Conservation (phyloP, 2,113 vertebrate species). For the Muntiacus muntjak region DNA sequence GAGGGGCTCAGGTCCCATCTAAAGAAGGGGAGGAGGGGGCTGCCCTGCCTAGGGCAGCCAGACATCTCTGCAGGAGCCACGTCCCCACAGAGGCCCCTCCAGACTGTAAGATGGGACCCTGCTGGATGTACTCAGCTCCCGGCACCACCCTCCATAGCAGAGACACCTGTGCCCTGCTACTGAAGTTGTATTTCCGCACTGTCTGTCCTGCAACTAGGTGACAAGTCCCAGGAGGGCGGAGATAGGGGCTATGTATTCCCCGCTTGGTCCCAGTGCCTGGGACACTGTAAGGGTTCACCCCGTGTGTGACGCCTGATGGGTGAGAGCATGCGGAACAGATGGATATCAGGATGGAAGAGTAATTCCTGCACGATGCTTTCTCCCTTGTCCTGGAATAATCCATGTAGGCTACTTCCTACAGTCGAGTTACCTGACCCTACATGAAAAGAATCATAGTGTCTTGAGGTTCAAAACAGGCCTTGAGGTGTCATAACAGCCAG, state of each 20-base stretch:
- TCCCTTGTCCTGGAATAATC: not conserved
- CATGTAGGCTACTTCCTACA: fast-evolving
- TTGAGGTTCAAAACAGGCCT: too few relatives aligned
- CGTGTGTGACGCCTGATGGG: fast-evolving
- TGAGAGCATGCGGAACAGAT: fast-evolving
- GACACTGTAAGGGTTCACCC: fast-evolving
- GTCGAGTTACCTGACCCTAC: fast-evolving
- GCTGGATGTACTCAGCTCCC: fast-evolving
- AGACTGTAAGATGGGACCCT: not conserved
- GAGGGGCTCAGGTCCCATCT: not conserved
- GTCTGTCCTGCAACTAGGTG: too few relatives aligned
- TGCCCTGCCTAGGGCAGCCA: not conserved
- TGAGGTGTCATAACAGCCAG: fast-evolving
- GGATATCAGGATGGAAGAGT: not conserved
- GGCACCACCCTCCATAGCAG: not conserved
- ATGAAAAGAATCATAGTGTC: fast-evolving
- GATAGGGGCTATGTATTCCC: not conserved
- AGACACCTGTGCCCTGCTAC: fast-evolving
- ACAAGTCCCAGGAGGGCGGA: not conserved
- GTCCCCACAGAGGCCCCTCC: not conserved
- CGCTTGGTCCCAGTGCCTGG: not conserved
- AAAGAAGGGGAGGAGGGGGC: not conserved
- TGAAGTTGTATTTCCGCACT: not conserved
- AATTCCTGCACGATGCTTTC: not conserved
- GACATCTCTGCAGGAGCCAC: not conserved